Evolutionary conservation across 2,113 vertebrate genomes (phyloP).

Genomic region (Antechinus stuartii): DNA sequence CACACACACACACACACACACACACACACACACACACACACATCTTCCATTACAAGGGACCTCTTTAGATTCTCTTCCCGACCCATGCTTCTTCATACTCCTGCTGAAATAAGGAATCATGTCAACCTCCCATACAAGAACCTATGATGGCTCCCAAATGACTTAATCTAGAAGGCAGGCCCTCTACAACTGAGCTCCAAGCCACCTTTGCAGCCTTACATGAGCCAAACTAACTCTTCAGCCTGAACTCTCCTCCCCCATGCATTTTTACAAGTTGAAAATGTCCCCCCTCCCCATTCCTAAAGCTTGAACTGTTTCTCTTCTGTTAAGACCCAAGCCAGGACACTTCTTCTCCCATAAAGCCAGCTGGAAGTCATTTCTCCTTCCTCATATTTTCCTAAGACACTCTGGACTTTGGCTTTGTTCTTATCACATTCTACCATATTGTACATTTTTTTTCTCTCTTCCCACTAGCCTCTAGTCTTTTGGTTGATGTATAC

Average conservation of each 20-base stretch:
- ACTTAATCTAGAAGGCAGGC: not conserved
- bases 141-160: too few species aligned
- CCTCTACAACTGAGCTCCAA: not conserved
- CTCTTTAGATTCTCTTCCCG: not conserved
- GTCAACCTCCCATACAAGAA: too few species aligned
- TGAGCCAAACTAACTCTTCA: not conserved
- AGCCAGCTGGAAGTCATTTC: not conserved
- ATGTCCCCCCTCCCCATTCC: not conserved
- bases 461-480: not conserved
- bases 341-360: not conserved
- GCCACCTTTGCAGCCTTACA: not conserved
- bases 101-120: not conserved
- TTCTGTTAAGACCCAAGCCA: not conserved
- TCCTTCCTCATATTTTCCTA: not conserved
- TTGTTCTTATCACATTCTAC: not conserved
- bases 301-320: not conserved
- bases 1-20: too few species aligned
- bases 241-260: not conserved
- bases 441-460: too few species aligned
- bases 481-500: not conserved
- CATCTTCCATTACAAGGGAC: not conserved
- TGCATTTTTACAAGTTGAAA: not conserved
- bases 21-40: too few species aligned
- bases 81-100: not conserved
- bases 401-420: not conserved